Percentiles rank a stretch among this genome's conserved stretches.
Evolutionary conservation across 2,888 invertebrate genomes (phyloP).

Genomic region (Agrilus biguttatus): DNA sequence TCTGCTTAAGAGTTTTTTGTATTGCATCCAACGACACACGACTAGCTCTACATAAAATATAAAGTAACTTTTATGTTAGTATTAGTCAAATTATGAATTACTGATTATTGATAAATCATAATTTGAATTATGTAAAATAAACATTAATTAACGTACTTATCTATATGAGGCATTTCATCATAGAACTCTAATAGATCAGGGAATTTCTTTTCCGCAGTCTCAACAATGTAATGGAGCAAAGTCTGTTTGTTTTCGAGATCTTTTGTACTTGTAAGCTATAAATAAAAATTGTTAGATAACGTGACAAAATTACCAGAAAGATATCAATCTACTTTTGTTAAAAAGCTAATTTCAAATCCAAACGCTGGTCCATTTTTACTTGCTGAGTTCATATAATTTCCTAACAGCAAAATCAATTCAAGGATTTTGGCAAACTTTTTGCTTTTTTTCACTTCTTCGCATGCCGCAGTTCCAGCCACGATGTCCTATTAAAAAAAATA

Average conservation of each 20-base stretch:
- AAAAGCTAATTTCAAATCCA: conserved; percentile 92
- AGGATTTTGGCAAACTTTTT: conserved; percentile 81
- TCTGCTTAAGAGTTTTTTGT: conserved; percentile 66
- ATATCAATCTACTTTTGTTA: conserved; percentile 61
- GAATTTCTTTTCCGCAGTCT: conserved; percentile 76
- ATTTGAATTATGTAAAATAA: not conserved
- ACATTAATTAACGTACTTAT: conserved; percentile 36
- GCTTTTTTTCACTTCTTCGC: conserved; percentile 83
- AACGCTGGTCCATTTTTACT: conserved; percentile 86
- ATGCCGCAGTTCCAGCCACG: conserved; percentile 88
- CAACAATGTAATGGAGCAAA: conserved; percentile 80
- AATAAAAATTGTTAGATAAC: conserved; percentile 13
- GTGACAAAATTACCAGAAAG: not conserved
- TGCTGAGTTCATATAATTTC: conserved; percentile 95
- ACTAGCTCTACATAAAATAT: conserved; percentile 48
- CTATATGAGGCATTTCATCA: conserved; percentile 82
- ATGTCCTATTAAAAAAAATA: conserved; percentile 55
- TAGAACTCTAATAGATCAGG: conserved; percentile 70
- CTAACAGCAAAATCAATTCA: conserved; percentile 76
- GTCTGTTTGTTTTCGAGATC: conserved; percentile 87
- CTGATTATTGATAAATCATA: not conserved
- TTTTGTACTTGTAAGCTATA: conserved; percentile 73
- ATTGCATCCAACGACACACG: conserved; percentile 71
- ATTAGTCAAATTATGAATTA: not conserved
- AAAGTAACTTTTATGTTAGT: not conserved